Evolutionary conservation across 2,113 vertebrate genomes (phyloP).

Genomic region (Carassius carassius): DNA sequence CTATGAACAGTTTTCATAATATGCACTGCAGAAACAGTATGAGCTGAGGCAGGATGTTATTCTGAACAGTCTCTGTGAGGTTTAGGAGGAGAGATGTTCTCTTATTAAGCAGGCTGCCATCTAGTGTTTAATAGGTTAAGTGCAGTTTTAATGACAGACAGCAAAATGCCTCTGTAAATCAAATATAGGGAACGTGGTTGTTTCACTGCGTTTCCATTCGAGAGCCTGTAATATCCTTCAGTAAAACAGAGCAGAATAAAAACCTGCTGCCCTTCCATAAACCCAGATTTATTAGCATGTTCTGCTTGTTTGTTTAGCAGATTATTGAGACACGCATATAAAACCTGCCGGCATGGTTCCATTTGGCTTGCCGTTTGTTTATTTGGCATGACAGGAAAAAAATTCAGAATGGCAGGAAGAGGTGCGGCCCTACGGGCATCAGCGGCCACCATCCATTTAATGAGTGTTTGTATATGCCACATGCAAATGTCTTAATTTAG

Average conservation of each 20-base stretch:
- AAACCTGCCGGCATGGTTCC: constrained; percentile 15
- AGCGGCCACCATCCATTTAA: background rate
- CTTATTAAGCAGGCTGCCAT: constrained; percentile 57
- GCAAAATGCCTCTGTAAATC: constrained; percentile 14
- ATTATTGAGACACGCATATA: constrained; percentile 32
- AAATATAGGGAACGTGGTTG: background rate
- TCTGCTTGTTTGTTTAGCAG: constrained; percentile 28
- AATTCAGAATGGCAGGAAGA: constrained; percentile 17
- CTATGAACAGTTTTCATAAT: background rate
- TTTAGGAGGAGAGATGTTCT: background rate
- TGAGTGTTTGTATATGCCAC: background rate
- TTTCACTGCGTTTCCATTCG: background rate
- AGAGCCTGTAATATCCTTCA: constrained; percentile 5
- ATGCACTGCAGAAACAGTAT: background rate
- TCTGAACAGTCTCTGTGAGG: background rate
- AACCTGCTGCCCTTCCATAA: background rate
- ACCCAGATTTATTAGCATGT: constrained; percentile 12
- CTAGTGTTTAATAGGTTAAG: constrained; percentile 54
- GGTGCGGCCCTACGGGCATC: background rate
- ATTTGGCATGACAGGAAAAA: constrained; percentile 22
- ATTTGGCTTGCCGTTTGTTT: constrained; percentile 21
- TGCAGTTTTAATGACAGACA: constrained; percentile 31
- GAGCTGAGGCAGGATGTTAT: background rate
- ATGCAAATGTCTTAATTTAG: constrained; percentile 6
- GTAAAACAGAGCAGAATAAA: background rate